phyloP scores from a whole-genome alignment of 2,888 invertebrate species.

The Itoplectis maculator region DNA sequence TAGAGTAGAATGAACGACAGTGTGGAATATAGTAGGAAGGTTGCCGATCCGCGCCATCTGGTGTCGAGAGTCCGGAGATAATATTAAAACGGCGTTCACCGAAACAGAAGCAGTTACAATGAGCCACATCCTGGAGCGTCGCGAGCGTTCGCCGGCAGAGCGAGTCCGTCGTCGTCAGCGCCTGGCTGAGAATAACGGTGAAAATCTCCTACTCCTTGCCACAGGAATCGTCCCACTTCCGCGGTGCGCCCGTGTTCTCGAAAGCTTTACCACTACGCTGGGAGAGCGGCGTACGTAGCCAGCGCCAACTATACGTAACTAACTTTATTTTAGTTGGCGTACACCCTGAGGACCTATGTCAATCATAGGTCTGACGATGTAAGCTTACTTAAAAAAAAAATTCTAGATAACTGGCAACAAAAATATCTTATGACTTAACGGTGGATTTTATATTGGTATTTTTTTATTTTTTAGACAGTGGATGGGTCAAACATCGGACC shows the following conservation, averaged over 20 bases:
- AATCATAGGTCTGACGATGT: too few relatives aligned
- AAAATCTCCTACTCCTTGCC: slow-evolving; percentile 66
- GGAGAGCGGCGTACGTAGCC: neutral
- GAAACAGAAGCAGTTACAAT: slow-evolving; percentile 39
- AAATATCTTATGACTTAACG: too few relatives aligned
- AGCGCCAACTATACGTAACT: too few relatives aligned
- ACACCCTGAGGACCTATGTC: neutral
- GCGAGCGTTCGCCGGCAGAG: slow-evolving; percentile 37
- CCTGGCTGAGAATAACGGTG: slow-evolving; percentile 73
- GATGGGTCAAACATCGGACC: too few relatives aligned
- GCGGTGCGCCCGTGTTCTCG: slow-evolving; percentile 38
- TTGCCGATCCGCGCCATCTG: neutral
- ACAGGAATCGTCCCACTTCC: slow-evolving; percentile 76
- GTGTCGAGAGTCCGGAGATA: slow-evolving; percentile 23
- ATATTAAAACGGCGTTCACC: slow-evolving; percentile 5
- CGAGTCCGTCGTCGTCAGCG: slow-evolving; percentile 68
- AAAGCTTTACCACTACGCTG: slow-evolving; percentile 24
- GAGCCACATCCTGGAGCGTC: slow-evolving; percentile 58
- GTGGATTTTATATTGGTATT: too few relatives aligned
- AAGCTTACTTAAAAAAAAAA: too few relatives aligned
- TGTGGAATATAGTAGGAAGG: neutral
- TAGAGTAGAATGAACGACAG: neutral
- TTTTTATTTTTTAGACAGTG: too few relatives aligned
- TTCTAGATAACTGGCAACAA: too few relatives aligned
- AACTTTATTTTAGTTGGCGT: neutral